phyloP scores from a whole-genome alignment of 2,113 vertebrate species.

The Rhynchopsitta pachyrhyncha region DNA sequence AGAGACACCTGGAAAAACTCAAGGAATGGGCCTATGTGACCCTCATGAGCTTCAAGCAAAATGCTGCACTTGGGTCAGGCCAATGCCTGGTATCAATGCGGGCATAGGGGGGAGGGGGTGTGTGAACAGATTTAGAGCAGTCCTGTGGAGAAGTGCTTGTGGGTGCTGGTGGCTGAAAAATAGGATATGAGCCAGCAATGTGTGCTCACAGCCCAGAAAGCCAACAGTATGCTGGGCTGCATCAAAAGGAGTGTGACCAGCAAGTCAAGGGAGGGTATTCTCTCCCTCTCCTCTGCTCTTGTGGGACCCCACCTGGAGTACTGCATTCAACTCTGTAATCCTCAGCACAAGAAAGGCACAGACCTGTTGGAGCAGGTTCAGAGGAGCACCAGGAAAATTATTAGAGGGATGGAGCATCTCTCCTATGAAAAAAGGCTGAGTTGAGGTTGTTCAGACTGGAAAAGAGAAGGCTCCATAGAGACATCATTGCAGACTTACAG shows the following conservation, averaged over 20 bases:
- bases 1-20: neutral
- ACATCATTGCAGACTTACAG: neutral
- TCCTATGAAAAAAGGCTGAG: neutral
- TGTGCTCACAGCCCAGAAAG: neutral
- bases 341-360: neutral
- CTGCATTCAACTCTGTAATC: neutral
- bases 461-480: neutral
- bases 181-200: neutral
- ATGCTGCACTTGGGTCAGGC: rapidly evolving
- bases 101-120: too few relatives aligned
- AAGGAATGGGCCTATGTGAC: neutral
- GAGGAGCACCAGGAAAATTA: neutral
- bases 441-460: neutral
- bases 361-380: neutral
- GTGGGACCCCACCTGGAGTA: neutral
- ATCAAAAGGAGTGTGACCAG: neutral
- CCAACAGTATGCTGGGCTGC: too few relatives aligned
- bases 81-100: neutral
- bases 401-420: neutral
- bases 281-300: neutral
- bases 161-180: neutral
- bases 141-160: neutral
- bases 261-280: neutral
- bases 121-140: neutral
- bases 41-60: neutral